Evolutionary conservation across 2,113 vertebrate genomes (phyloP), one percentile per base, ranked within the genome.

Genomic region (Vireo altiloquus): DNA sequence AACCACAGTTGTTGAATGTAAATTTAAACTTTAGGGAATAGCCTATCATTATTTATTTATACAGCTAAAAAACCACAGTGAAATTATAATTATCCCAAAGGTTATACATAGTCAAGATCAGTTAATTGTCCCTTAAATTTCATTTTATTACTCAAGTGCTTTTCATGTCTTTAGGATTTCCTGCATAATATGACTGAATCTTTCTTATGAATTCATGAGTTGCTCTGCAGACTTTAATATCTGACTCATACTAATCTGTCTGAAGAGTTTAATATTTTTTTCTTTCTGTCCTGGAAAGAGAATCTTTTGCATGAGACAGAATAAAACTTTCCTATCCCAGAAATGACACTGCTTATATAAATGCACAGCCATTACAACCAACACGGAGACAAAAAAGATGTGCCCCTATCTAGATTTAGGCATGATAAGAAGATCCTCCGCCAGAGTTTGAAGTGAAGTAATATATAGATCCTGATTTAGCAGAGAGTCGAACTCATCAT

Each of bases 61-160:
- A 79, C 44, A 71, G 39, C 13, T 79, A 33, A 59, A 93, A 90
- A 84, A n/a, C 3, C 4, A 31, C 31, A 60, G 19, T 30, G 53
- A 79, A 90, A 75, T 75, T 3, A 30, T 72, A 90, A 72, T 89
- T 81, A 65, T 93, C 24, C 25, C 61, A 90, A 82, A 77, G 70
- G 88, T 84, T 94, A 70, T 28, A 75, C 25, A 46, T 54, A 78
- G 42, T 70, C 64, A 78, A 84, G 65, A 81, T 91, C 79, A 90
- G 30, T 60, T 90, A 85, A 93, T 90, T 90, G 47, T 71, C 46
- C 35, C 49, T 92, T 68, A 90, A 63, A 88, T 92, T 92, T 93
- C 10, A 59, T 68, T 92, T 91, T 82, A 82, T 90, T 68, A 13
- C 49, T 82, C 57, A 87, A 90, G 70, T 52, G 81, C 53, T 92